Conservation (phyloP, 2,888 invertebrate species). For the Chloromyia formosa region DNA sequence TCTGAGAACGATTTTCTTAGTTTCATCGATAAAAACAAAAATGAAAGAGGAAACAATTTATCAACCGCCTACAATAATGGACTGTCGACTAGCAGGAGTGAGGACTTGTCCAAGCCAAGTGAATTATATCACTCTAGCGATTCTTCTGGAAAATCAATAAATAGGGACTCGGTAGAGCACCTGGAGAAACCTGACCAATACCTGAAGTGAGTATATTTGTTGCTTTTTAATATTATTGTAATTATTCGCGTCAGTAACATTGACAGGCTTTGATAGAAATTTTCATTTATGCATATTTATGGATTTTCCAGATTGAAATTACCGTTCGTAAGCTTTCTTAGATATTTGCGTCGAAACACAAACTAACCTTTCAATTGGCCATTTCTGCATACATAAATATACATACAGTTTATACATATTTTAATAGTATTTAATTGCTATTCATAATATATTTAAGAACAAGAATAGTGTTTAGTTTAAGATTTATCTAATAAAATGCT, state of each 20-base stretch:
- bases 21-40: neutral
- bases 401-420: too few species aligned
- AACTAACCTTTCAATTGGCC: neutral
- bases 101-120: neutral
- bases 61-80: neutral
- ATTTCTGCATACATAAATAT: too few species aligned
- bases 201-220: neutral
- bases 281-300: too few species aligned
- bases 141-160: neutral
- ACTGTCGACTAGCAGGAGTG: neutral
- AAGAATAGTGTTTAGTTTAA: too few species aligned
- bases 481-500: too few species aligned
- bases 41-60: neutral
- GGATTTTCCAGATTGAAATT: conserved; percentile 8
- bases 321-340: conserved; percentile 23
- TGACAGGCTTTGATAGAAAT: neutral
- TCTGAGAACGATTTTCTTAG: conserved; percentile 11
- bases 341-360: conserved; percentile 5
- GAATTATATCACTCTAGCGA: neutral
- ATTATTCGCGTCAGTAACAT: too few species aligned
- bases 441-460: too few species aligned
- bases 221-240: too few species aligned
- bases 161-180: too few species aligned
- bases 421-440: too few species aligned
- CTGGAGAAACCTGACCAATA: neutral